Base-by-base conservation (phyloP, 2,888 invertebrate genomes). In the Nowickia ferox region DNA sequence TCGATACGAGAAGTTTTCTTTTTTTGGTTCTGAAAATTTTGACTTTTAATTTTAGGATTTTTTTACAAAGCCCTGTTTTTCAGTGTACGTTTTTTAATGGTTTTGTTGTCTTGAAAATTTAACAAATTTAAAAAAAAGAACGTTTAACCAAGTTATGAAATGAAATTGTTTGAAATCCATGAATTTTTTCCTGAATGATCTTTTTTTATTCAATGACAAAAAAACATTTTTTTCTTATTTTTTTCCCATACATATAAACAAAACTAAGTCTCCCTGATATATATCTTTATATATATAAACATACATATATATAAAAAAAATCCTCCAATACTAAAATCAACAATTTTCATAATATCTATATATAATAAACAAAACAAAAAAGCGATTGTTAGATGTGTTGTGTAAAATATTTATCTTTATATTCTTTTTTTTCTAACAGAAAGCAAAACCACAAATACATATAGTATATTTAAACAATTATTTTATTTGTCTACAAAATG, bases 91-190 rank as follows among this genome's bases (percentile, higher is more conserved):
- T 84, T 84, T 84, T 84, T 84, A 75, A 80, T 80, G 80, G 75
- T 84, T 84, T 84, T 84, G 74, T 84, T 84, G 80, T 84, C 80
- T 84, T 84, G 80, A 84, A 84, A 84, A 86, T 86, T 83, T 84
- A 76, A 79, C 82, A 82, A 82, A 76, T 63, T 76, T 40, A 69
- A 69, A 55, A 81, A 48, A 77, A 69, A 55, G 68, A 85, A 83
- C 76, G 61, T 76, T 80, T 69, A 68, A 69, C 59, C 82, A 57
- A 81, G 76, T 85, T 85, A 76, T 85, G 82, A 81, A 55, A 82
- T 81, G 76, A 84, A 84, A 84, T 84, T 77, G 76, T 85, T 77
- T 81, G 77, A 77, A 77, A 63, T 77, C 76, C 69, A 81, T 72
- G 59, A 75, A 30, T 69, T 84, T 83, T 69, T 63, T 71, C 38